Base-by-base conservation (phyloP, 2,888 invertebrate genomes). In the Chirona hameri region DNA sequence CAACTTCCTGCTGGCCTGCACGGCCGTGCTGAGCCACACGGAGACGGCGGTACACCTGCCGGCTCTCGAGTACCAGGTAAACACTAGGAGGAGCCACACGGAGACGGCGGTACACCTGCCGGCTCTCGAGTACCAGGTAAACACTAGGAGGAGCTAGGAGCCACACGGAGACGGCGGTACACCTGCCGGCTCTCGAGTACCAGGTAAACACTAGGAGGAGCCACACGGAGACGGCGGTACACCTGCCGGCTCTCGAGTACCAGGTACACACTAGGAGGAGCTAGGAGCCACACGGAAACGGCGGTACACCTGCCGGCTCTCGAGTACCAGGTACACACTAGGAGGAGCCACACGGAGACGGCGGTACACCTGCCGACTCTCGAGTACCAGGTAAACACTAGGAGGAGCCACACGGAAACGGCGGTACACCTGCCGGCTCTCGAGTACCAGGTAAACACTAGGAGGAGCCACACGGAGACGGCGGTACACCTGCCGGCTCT, bases 1-100 rank as follows among this genome's bases (percentile, higher is more conserved):
- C 86, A 92, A 96, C 86, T 91, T 97, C 82, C 90, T 97, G 86
- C 91, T 98, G 72, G 93, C 94, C 82, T 97, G 96, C 87, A 90
- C 98, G 83, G 93, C 96, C 1, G 94, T 96, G 69, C 95, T 97
- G 88, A 96, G 96, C 84, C 90, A 90, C 86, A 90, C 90, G 84
- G 84, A 84, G 29, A 83, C 83, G 10, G 84, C 84, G 21, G 84
- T 84, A 21, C 83, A 84, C 21, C 83, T 84, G 27, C 81, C 84
- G 7, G 82, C 83, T 7, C 83, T 84, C 29, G 82, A 84, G 27
- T 84, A 85, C 79, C 83, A 83, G 81, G 84, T 83, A 7, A 48
- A 27, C 7, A 21, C 57, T 7, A 21, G 0, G 21, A 18, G 7
- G 7, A 96, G 96, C 84, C 90, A 90, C 57, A 57, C 48, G 48